Evolutionary conservation across 2,888 invertebrate genomes (phyloP), one percentile per base, ranked within the genome.

Genomic region (Salticus scenicus): DNA sequence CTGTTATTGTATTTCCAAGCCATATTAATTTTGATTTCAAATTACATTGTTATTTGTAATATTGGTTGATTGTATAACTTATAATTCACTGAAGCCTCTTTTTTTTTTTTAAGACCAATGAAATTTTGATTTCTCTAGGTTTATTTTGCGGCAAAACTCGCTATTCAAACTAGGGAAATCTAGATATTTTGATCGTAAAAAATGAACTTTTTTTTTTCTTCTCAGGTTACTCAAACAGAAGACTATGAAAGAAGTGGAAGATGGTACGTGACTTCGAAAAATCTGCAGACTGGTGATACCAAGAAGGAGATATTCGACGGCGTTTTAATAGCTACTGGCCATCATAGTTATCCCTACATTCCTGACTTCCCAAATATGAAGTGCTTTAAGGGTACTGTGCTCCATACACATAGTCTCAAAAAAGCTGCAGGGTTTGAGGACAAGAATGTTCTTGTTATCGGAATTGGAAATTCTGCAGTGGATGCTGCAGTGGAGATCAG

Each of bases 381-480:
- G 0, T 89, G n/a, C 0, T 92, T 91, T 84, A 78, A 87, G 30
- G 90, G 90, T 12, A 28, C 71, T 24, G 81, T 89, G 12, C 72
- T 89, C 14, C 90, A 90, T 81, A 84, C 89, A 14, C 90, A 89
- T 66, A 88, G 88, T 14, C 88, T 88, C 64, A 88, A 88, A 28
- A 86, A 85, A 33, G 77, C 87, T 0, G 31, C 42, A 0, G 88
- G 83, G 27, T 89, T 87, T 80, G 88, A 88, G 64, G 90, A 89
- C 63, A 90, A 91, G 88, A 88, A 90, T 42, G 91, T 92, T 8
- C 90, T 92, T n/a, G 90, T 93, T 0, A 89, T 93, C 31, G 92
- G 92, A 1, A 91, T 92, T 77, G 92, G 92, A 0, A 92, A 92
- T 88, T 92, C 92, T 0, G 92, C 90, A 1, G 90, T 90, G 0